Percentiles rank a stretch among this genome's conserved stretches.
phyloP scores from a whole-genome alignment of 2,797 vertebrate genomes.

The Pangasius sanitwongsei region DNA sequence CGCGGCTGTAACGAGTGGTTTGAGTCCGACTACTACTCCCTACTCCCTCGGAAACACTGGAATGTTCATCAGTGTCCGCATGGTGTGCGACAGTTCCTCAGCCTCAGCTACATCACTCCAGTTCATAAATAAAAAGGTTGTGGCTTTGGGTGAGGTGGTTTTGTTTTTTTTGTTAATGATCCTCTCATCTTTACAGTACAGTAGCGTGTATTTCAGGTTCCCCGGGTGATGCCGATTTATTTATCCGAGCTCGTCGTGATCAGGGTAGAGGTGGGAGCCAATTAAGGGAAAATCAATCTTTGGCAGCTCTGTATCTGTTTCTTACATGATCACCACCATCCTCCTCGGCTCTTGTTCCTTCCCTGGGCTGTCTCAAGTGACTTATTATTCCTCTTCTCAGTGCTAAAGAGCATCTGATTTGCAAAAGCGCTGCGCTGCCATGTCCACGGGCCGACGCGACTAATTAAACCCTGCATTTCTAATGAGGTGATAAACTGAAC shows the following conservation, averaged over 20 bases:
- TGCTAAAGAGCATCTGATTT: slow-evolving; percentile 17
- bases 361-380: neutral
- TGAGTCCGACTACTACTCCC: no score
- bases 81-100: no score
- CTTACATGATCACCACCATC: neutral
- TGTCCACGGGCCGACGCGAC: neutral
- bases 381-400: neutral
- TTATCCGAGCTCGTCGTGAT: neutral
- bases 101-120: no score
- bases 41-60: no score
- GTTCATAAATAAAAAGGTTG: no score
- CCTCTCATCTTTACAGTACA: no score
- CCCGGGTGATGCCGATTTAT: neutral
- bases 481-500: neutral
- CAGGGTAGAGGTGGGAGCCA: neutral
- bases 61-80: neutral
- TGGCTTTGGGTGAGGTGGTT: no score
- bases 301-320: neutral
- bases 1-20: neutral
- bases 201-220: neutral
- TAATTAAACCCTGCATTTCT: neutral
- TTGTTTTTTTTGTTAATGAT: no score
- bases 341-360: neutral
- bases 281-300: neutral
- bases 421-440: neutral